Conservation (phyloP, 2,113 vertebrate genomes). For the Callipepla californica region DNA sequence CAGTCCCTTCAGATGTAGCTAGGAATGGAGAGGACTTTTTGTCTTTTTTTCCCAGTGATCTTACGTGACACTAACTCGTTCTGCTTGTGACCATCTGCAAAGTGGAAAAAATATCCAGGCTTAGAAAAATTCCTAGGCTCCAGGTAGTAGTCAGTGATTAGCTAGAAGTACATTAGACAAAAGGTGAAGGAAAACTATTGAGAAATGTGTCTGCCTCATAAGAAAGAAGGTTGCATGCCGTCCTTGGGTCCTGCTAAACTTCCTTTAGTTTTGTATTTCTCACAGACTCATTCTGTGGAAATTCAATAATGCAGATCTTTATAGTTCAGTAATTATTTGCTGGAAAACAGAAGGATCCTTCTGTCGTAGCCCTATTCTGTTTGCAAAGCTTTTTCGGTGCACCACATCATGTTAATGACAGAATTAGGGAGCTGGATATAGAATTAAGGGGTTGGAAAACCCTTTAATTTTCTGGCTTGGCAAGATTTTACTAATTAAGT, state of each 20-base stretch:
- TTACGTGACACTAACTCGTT: neutral
- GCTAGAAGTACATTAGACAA: neutral
- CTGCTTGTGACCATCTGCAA: neutral
- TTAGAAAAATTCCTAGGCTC: neutral
- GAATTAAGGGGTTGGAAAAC: neutral
- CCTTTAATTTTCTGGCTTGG: neutral
- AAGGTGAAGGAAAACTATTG: neutral
- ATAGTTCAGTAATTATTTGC: conserved; percentile 4
- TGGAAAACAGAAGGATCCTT: conserved; percentile 6
- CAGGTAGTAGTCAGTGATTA: neutral
- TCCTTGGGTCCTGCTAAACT: neutral
- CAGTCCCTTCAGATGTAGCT: neutral
- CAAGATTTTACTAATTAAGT: neutral
- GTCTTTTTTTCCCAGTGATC: neutral
- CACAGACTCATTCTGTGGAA: conserved; percentile 4
- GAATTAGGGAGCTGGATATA: neutral
- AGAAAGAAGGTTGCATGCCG: neutral
- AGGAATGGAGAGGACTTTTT: neutral
- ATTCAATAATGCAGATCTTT: conserved; percentile 32
- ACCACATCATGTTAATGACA: neutral
- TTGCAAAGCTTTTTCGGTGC: neutral
- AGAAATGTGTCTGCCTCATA: neutral
- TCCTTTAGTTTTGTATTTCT: neutral
- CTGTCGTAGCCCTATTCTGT: neutral
- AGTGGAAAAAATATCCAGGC: neutral